Evolutionary conservation across 2,113 vertebrate species (phyloP).

Genomic region (Heteronetta atricapilla): DNA sequence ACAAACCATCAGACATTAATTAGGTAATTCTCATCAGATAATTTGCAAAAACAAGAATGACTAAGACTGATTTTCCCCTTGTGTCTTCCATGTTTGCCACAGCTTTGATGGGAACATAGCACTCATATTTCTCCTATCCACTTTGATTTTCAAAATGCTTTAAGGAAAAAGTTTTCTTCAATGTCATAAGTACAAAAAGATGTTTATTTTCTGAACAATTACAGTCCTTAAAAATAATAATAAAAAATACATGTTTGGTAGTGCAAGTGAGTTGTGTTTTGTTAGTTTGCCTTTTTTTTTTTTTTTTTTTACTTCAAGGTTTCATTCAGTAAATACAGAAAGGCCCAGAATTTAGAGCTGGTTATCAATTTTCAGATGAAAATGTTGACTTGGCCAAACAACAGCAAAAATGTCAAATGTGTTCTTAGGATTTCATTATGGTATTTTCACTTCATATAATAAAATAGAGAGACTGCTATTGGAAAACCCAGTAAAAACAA

Average conservation of each 20-base stretch:
- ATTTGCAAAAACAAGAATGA: not conserved
- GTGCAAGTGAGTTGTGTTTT: not conserved
- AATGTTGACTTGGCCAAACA: not conserved
- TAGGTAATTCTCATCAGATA: not conserved
- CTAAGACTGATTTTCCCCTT: not conserved
- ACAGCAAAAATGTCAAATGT: not conserved
- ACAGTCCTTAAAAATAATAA: not conserved
- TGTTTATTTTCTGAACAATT: not conserved
- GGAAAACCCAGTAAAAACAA: not conserved
- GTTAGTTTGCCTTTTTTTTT: not conserved
- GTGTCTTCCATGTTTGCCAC: not conserved
- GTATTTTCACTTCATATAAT: not conserved
- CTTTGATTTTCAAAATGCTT: not conserved
- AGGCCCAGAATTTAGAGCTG: not conserved
- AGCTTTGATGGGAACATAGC: not conserved
- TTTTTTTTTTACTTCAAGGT: not conserved
- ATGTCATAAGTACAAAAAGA: not conserved
- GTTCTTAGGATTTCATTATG: not conserved
- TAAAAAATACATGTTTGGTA: accelerated
- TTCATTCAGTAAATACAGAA: not conserved
- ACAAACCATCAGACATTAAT: not conserved
- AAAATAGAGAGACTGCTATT: not conserved
- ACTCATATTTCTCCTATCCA: not conserved
- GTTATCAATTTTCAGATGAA: not conserved
- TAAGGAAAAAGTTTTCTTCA: not conserved